A percentile compares a stretch with the other conserved stretches of the same genome.
These are phyloP conservation scores for Lamellibrachia luymesi DNA, from an alignment of 1,140 invertebrate genomes.

Conservation along the genomic window DNA sequence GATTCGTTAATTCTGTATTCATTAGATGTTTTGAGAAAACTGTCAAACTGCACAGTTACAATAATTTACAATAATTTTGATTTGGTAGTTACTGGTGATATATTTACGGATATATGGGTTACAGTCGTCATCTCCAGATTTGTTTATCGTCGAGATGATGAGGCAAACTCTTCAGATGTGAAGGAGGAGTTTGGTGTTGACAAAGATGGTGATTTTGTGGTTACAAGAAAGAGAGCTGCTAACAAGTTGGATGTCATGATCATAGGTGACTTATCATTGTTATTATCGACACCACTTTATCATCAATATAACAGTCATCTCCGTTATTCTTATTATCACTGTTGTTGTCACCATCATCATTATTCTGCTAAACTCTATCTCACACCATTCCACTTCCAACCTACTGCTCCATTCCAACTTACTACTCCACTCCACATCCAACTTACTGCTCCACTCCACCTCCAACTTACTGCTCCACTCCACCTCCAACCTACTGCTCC, in stretches of 20 bases:
- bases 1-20: neutral
- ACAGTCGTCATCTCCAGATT: neutral
- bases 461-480: neutral
- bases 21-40: neutral
- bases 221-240: neutral
- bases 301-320: neutral
- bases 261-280: neutral
- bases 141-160: neutral
- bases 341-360: no score
- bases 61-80: neutral
- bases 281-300: neutral
- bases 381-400: no score
- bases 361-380: no score
- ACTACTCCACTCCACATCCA: no score
- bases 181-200: neutral
- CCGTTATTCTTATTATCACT: no score
- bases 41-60: neutral
- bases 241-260: neutral
- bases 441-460: neutral
- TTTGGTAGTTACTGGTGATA: neutral
- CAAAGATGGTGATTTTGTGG: neutral
- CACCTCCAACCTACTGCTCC: neutral
- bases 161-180: neutral
- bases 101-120: neutral
- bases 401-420: no score